Base-by-base conservation (phyloP, 1,140 invertebrate genomes). In the Drosophila dunni region DNA sequence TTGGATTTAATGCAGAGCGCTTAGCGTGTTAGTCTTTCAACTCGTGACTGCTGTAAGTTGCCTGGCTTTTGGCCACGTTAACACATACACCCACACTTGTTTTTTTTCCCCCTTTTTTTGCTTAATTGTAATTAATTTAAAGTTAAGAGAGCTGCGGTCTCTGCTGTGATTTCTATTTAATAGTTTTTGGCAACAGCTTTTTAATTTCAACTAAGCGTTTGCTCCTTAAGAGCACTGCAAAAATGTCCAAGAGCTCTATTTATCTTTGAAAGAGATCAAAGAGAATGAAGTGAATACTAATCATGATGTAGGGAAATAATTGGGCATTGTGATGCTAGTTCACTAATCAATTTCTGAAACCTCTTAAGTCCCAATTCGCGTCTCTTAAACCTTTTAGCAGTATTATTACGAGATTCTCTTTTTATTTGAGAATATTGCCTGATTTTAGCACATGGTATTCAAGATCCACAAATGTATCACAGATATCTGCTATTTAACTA, bases 41-140 rank as follows among this genome's bases (percentile, higher is more conserved):
- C 79, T 77, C 67, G 63, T 79, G 66, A 69, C 67, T 64, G 72
- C 57, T 76, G 83, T 86, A 88, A 89, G 83, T 89, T 64, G 45
- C 46, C 33, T 34, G 72, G 67, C 46, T 56, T 64, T 64, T 58
- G 64, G 51, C 48, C 44, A 54, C 53, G 48, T 73, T 33, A 63
- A 48, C 62, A 36, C 7, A 44, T 11, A 36, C 36, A 58, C 69
- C 36, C 36, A 48, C 29, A 62, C 17, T 45, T 29, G 29, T 20
- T 20, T 20, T 20, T 20, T 20, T 20, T 2, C 17, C 53, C 34
- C 24, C 15, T 57, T 17, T 24, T 54, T 13, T 61, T 45, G 51
- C 44, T 72, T 72, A 66, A 64, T 60, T 75, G 61, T 66, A 76
- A 73, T 71, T 76, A 69, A 50, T 74, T 69, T 74, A 24, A 57